phyloP scores from a whole-genome alignment of 1,140 invertebrate species.

The Drosophila kepulauana region DNA sequence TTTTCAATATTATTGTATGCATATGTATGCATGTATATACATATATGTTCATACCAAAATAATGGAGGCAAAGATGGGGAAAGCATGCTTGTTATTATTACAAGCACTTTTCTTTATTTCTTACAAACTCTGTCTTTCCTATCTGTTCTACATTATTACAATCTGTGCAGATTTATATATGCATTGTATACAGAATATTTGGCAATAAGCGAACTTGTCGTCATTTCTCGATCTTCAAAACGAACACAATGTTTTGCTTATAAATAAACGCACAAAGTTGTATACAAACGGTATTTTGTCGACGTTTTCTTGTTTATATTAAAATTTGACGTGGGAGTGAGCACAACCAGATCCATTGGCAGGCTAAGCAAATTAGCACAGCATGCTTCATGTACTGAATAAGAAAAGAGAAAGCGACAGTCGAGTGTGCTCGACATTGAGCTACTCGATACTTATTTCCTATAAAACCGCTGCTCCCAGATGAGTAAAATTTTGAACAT shows the following conservation, averaged over 20 bases:
- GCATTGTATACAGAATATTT: slow-evolving; percentile 7
- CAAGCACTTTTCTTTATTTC: no score
- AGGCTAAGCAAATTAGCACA: slow-evolving; percentile 48
- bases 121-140: no score
- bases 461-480: no score
- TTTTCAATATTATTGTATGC: no score
- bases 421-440: no score
- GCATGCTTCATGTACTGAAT: neutral
- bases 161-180: neutral
- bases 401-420: no score
- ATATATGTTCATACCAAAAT: no score
- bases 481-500: no score
- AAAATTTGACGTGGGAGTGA: slow-evolving; percentile 55
- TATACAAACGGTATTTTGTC: slow-evolving; percentile 47
- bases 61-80: no score
- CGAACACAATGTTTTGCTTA: slow-evolving; percentile 56
- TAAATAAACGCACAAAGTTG: slow-evolving; percentile 60
- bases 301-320: slow-evolving; percentile 35
- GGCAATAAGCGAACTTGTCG: slow-evolving; percentile 58
- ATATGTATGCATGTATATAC: no score
- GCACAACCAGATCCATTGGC: slow-evolving; percentile 51
- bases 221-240: slow-evolving; percentile 54
- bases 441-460: no score
- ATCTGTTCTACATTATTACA: neutral
- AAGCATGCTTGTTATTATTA: no score